Evolutionary conservation across 2,888 invertebrate species (phyloP), one percentile per base, ranked within the genome.

Genomic region (Cryptus armator): DNA sequence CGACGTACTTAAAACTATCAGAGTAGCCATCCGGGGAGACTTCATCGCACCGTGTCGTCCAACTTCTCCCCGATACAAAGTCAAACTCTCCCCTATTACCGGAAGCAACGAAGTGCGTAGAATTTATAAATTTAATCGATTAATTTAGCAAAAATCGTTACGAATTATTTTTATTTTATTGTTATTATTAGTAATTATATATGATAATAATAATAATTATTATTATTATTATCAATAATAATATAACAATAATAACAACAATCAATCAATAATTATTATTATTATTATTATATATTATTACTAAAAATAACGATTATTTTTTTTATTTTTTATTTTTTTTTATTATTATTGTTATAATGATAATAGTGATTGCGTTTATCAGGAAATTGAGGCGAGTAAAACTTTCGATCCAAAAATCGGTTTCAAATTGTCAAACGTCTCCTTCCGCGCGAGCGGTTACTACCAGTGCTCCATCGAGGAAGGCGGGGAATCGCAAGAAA

Each of bases 21-120:
- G 53, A n/a, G 91, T 89, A 1, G 87, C 93, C 0, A 89, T 94
- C 12, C 93, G 93, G 3, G 94, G 89, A 1, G 91, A 94, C 29
- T 93, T 94, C 0, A 89, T 94, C 0, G 94, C 97, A 87, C 96
- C 96, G 29, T 97, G 97, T 89, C 95, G 95, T 67, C 96, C 96
- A 5, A 95, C 96, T 1, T 95, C 95, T 67, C 96, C 96, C 1
- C 93, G 94, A 81, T 94, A 95, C 1, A 92, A 94, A 19, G 95
- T 96, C 0, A 87, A 24, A 53, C 86, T 91, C 7, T 5, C 37
- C 37, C 37, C 37, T 9, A 37, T 37, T 0, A 4, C 51, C 0
- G 53, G 48, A 3, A 84, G 84, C 46, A 81, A 86, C 0, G 83
- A 72, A 3, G n/a, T 81, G 24, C 85, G 87, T 74, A 76, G 53